These are phyloP conservation scores for Heliconius hermathena DNA, from an alignment of 1,140 invertebrate genomes.

Conservation along the genomic window DNA sequence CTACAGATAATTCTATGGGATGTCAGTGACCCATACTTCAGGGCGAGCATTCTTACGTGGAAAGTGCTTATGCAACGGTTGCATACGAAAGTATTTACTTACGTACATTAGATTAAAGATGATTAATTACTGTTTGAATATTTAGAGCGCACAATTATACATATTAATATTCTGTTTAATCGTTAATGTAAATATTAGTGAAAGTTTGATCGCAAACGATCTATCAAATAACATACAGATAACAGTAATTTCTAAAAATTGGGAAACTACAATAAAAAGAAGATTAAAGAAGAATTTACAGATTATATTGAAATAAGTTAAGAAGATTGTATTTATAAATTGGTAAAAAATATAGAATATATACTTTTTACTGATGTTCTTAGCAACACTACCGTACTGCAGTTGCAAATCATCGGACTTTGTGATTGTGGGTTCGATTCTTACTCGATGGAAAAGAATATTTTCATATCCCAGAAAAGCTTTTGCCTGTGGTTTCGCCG, in stretches of 20 bases:
- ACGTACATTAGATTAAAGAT: background rate
- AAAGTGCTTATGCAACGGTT: background rate
- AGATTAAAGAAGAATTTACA: background rate
- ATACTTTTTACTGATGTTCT: too few species aligned
- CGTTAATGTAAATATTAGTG: background rate
- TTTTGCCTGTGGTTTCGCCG: too few species aligned
- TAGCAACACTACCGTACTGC: too few species aligned
- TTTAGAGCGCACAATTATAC: background rate
- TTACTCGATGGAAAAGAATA: too few species aligned
- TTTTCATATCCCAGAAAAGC: too few species aligned
- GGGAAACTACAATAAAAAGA: background rate
- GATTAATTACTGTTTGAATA: background rate
- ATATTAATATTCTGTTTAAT: background rate
- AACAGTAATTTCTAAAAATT: background rate
- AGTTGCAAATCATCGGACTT: too few species aligned
- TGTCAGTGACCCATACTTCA: slow-evolving; percentile 6
- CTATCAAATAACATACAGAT: background rate
- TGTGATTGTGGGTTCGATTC: too few species aligned
- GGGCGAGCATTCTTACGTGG: slow-evolving; percentile 1
- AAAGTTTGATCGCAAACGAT: slow-evolving; percentile 1
- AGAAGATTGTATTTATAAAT: too few species aligned
- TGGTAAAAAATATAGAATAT: too few species aligned
- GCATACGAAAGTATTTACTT: background rate
- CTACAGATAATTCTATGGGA: background rate
- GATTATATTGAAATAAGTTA: too few species aligned